These are phyloP conservation scores for Phalacrocorax brasilianus DNA, from an alignment of 2,113 vertebrate genomes.

Conservation along the genomic window DNA sequence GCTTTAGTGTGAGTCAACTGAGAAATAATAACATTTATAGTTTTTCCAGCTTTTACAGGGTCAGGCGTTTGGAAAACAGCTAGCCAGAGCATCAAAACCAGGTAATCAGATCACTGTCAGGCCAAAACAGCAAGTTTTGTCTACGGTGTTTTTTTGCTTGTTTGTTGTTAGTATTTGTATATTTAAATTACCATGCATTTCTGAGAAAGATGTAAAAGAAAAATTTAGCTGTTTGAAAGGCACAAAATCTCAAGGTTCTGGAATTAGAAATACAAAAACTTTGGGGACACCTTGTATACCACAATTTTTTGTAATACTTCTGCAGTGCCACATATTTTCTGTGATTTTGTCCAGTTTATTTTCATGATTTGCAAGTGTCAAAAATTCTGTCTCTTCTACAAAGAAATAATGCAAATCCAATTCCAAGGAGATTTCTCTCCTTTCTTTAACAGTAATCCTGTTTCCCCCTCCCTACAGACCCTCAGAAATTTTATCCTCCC, in stretches of 20 bases:
- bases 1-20: neutral
- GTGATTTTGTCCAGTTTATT: neutral
- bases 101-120: neutral
- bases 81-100: neutral
- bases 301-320: neutral
- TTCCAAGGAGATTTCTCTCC: neutral
- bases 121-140: neutral
- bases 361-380: neutral
- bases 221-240: neutral
- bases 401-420: neutral
- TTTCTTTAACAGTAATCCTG: neutral
- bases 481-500: neutral
- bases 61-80: neutral
- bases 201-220: neutral
- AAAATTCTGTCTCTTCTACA: neutral
- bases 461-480: neutral
- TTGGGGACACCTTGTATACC: neutral
- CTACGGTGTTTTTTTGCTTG: neutral
- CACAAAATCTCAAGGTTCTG: neutral
- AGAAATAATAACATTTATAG: neutral
- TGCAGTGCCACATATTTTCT: neutral
- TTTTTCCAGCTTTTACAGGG: neutral
- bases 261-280: neutral
- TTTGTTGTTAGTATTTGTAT: neutral
- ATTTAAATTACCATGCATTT: neutral